A percentile compares a stretch with the other conserved stretches of the same genome.
Evolutionary conservation across 2,888 invertebrate species (phyloP).

Genomic region (Torymus auratus): DNA sequence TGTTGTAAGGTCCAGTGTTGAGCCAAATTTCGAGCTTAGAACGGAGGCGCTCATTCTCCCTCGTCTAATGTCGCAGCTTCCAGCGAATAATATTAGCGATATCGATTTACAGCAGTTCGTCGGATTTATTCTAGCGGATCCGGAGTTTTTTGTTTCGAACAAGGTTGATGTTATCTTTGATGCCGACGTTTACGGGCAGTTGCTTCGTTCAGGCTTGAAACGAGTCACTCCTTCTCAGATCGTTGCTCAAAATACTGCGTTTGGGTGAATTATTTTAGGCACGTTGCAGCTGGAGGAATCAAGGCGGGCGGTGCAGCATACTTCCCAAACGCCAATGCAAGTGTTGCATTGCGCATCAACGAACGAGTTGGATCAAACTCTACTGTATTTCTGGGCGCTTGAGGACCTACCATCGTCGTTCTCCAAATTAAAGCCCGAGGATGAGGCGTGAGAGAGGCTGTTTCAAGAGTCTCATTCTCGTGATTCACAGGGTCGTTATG

Average conservation of each 20-base stretch:
- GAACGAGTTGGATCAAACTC: neutral
- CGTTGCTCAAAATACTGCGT: slow-evolving; percentile 51
- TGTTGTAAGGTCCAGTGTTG: slow-evolving; percentile 13
- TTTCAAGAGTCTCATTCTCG: slow-evolving; percentile 3
- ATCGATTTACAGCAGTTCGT: slow-evolving; percentile 14
- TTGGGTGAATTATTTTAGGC: slow-evolving; percentile 55
- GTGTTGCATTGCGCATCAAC: neutral
- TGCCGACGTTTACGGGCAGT: slow-evolving; percentile 49
- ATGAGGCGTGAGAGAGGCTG: slow-evolving; percentile 4
- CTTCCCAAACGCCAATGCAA: neutral
- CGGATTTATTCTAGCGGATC: slow-evolving; percentile 33
- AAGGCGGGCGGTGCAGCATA: slow-evolving; percentile 1
- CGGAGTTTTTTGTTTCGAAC: neutral
- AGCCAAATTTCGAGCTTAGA: slow-evolving; percentile 6
- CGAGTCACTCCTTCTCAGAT: slow-evolving; percentile 10
- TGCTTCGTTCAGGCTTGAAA: slow-evolving; percentile 41
- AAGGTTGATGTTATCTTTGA: slow-evolving; percentile 54
- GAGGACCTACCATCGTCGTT: neutral
- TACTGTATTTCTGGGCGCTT: slow-evolving; percentile 17
- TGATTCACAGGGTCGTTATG: slow-evolving; percentile 14
- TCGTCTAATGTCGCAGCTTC: slow-evolving; percentile 32
- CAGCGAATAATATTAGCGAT: neutral
- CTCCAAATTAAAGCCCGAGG: neutral
- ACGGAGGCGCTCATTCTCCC: slow-evolving; percentile 38
- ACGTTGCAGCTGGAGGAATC: neutral